Percentiles rank a stretch among this genome's conserved stretches.
phyloP scores from a whole-genome alignment of 2,888 invertebrate genomes.

The Himalopsyche japonica region DNA sequence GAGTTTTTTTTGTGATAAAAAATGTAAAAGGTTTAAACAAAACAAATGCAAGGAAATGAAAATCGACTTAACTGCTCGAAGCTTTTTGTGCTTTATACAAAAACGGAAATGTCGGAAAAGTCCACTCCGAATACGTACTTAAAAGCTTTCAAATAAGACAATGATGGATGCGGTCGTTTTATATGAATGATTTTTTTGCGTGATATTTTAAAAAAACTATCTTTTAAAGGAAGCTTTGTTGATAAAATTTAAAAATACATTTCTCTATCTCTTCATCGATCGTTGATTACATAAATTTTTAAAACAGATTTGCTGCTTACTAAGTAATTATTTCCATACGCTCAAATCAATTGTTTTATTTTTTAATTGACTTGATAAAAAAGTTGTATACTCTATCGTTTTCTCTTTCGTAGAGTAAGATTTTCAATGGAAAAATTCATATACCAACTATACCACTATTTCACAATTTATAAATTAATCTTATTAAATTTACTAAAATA shows the following conservation, averaged over 20 bases:
- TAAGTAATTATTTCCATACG: too few relatives aligned
- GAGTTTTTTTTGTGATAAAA: too few relatives aligned
- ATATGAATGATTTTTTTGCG: constrained; percentile 12
- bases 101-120: constrained; percentile 23
- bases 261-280: not conserved
- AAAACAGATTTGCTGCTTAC: not conserved
- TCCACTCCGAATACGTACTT: constrained; percentile 32
- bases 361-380: too few relatives aligned
- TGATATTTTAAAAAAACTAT: not conserved
- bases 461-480: too few relatives aligned
- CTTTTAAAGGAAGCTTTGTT: not conserved
- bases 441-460: too few relatives aligned
- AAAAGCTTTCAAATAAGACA: constrained; percentile 34
- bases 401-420: too few relatives aligned
- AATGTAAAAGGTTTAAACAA: too few relatives aligned
- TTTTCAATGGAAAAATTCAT: too few relatives aligned
- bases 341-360: too few relatives aligned
- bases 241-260: not conserved
- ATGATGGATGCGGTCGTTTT: constrained; percentile 35
- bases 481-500: too few relatives aligned
- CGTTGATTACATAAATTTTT: not conserved
- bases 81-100: not conserved
- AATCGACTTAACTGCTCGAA: not conserved
- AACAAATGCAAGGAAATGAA: not conserved
- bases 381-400: too few relatives aligned